Evolutionary conservation across 2,888 invertebrate genomes (phyloP), one percentile per base, ranked within the genome.

Genomic region (Osmoderma eremita): DNA sequence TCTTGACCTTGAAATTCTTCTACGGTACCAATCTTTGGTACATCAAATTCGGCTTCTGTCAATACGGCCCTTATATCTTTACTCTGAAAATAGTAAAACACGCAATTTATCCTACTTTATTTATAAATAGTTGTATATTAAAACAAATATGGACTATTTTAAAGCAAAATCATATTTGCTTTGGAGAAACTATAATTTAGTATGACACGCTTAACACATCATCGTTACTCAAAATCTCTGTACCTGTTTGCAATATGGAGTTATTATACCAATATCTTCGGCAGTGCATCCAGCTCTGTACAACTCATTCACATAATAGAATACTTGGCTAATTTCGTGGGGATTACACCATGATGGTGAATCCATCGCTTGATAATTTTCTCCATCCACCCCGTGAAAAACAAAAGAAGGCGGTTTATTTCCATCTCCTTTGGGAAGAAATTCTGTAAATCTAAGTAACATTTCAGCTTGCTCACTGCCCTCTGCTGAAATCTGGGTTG

Each of bases 221-320:
- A 24, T 17, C 13, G 15, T 18, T 58, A 61, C 30, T 20, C 17
- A 15, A 36, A 2, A 0, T 56, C 3, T 41, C 6, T 38, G 17
- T 80, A 94, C 95, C 88, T 98, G 98, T 79, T 94, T 94, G 69
- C 91, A 83, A 78, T 98, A 98, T 0, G 97, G 97, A 12, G 97
- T 92, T 69, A 98, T 93, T 65, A 98, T 90, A 2, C 97, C 98
- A 76, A 98, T 88, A 73, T 94, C 91, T 58, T 88, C 85, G 0
- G 87, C 82, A 0, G 77, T 78, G n/a, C 94, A 76, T 20, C 88
- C 88, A 58, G 84, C 83, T 68, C 88, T 86, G 72, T 91, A 91
- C 1, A 96, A 81, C 73, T 88, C 84, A 72, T 87, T 83, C 10
- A 91, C 78, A 75, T 91, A 91, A 63, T 84, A 82, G 69, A 89